Conservation (phyloP, 1,140 invertebrate genomes). For the Mesaphorura yosii region DNA sequence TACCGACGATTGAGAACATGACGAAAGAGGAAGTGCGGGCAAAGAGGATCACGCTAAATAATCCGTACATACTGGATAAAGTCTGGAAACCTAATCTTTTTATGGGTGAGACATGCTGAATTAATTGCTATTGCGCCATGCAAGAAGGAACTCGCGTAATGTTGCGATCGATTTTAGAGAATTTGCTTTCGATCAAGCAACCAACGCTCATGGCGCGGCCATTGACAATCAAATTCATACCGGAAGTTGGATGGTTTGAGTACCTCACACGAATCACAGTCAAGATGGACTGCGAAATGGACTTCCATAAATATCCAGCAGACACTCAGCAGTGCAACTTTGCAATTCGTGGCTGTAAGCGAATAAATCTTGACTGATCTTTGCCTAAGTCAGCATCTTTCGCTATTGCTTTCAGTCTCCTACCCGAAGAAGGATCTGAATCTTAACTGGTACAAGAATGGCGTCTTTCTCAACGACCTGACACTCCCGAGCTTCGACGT, state of each 20-base stretch:
- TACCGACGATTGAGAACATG: neutral
- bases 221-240: constrained; percentile 12
- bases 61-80: constrained; percentile 2
- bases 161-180: neutral
- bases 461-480: constrained; percentile 3
- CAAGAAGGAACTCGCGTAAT: neutral
- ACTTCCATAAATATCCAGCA: constrained; percentile 4
- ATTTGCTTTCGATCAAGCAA: constrained; percentile 8
- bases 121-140: neutral
- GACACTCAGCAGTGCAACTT: constrained; percentile 3
- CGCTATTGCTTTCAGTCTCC: constrained; percentile 7
- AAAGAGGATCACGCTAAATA: constrained; percentile 2
- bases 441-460: neutral
- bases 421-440: constrained; percentile 1
- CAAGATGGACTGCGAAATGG: constrained; percentile 5
- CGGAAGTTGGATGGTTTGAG: constrained; percentile 5
- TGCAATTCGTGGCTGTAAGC: neutral
- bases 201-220: constrained; percentile 13
- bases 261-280: constrained; percentile 1
- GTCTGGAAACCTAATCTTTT: constrained; percentile 12
- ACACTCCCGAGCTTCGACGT: neutral
- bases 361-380: neutral
- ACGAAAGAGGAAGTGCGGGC: neutral
- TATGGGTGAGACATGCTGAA: neutral
- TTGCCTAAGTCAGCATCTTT: neutral